Base-by-base conservation (phyloP, 2,113 vertebrate genomes). In the Caranx ignobilis region DNA sequence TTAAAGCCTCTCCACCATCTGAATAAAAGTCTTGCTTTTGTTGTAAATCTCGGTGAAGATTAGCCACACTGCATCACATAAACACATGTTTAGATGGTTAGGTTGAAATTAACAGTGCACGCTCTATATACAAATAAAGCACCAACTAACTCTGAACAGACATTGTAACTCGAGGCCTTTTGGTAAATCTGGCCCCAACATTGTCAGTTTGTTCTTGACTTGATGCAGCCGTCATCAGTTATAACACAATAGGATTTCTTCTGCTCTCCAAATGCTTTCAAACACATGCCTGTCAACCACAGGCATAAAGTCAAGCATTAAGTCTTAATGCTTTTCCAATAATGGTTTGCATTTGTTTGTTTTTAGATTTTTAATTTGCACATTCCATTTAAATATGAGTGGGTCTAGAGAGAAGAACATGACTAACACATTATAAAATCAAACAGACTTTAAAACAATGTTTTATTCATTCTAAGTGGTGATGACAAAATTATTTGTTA, bases 151-250 rank as follows among this genome's bases (percentile, higher is more conserved):
- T 43, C n/a, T 48, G 16, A n/a, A 48, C 1, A 6, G 11, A 11
- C 61, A 52, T 63, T 34, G 31, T 3, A 52, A 79, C 2, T 72
- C 18, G 11, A 68, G 21, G 16, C 35, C 35, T 54, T 5, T 37
- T 26, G 57, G 43, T 63, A 31, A 67, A 66, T 48, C 43, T 15
- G 59, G 31, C 6, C 52, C 52, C 15, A 43, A 18, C 52, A 71
- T 26, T 47, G 67, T 45, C n/a, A 61, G 8, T 48, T 50, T 37
- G n/a, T 47, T 35, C 56, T 48, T 19, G 61, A 13, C 5, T n/a
- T 54, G 43, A 86, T 71, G 47, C 60, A 75, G 43, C 55, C 45
- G 47, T 56, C 66, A 79, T 41, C 11, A 78, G 2, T 19, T 61
- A 1, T 45, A 75, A 68, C 19, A 16, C 15, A 67, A 77, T 5